Percentiles rank a stretch among this genome's conserved stretches.
phyloP scores from a whole-genome alignment of 2,113 vertebrate species.

The Ptilorrhoa leucosticta region DNA sequence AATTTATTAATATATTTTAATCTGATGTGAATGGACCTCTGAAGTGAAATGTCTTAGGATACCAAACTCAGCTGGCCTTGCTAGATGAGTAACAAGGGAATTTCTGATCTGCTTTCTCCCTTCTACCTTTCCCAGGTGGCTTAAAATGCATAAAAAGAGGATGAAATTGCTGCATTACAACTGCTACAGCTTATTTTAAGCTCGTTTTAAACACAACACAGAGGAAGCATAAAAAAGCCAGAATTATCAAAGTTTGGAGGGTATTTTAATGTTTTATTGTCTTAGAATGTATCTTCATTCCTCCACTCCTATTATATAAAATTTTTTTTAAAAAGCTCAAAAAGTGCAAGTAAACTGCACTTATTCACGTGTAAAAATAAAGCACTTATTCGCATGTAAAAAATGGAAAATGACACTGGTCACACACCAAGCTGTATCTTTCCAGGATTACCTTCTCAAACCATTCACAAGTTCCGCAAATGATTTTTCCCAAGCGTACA shows the following conservation, averaged over 20 bases:
- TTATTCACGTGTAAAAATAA: too few species aligned
- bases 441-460: conserved; percentile 83
- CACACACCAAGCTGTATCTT: background rate
- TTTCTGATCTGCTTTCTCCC: background rate
- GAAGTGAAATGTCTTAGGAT: background rate
- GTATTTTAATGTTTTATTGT: background rate
- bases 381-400: background rate
- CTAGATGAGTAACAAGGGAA: background rate
- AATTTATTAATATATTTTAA: background rate
- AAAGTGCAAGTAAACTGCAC: background rate
- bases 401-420: background rate
- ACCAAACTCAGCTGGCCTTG: background rate
- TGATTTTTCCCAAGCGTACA: conserved; percentile 96
- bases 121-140: background rate
- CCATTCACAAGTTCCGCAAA: conserved; percentile 83
- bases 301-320: background rate
- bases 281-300: background rate
- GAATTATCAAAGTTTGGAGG: background rate
- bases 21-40: background rate
- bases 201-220: background rate
- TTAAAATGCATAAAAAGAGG: background rate
- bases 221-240: background rate
- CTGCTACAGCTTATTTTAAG: background rate
- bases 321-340: background rate
- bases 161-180: background rate